Conservation (phyloP, 2,888 invertebrate genomes). For the Ormyrus pomaceus region DNA sequence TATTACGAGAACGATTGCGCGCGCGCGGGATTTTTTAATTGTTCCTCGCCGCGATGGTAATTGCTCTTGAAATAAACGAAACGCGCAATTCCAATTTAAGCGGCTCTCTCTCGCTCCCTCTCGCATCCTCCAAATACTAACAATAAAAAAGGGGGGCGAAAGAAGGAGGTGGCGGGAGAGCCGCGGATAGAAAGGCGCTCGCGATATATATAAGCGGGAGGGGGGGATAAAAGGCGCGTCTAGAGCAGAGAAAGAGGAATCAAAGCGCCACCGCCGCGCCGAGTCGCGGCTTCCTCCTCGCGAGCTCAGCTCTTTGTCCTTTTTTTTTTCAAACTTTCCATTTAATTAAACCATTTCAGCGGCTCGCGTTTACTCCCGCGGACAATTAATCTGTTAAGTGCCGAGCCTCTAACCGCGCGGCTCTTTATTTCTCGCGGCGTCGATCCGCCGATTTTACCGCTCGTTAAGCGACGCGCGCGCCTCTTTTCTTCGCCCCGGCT, state of each 20-base stretch:
- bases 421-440: conserved; percentile 27
- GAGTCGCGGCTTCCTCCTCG: conserved; percentile 27
- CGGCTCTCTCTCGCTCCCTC: background rate
- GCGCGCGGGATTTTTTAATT: background rate
- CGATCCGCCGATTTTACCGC: conserved; percentile 47
- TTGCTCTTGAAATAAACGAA: conserved; percentile 22
- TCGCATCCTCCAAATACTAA: background rate
- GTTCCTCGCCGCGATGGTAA: background rate
- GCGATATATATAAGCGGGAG: too few species aligned
- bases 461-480: conserved; percentile 31
- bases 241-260: background rate
- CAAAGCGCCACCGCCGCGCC: conserved; percentile 4
- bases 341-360: conserved; percentile 57
- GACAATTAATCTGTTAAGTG: conserved; percentile 61
- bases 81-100: conserved; percentile 17
- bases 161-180: background rate
- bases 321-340: conserved; percentile 52
- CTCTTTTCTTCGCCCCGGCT: background rate
- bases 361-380: conserved; percentile 13
- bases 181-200: background rate
- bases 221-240: too few species aligned
- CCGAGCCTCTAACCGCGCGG: background rate
- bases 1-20: too few species aligned
- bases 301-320: background rate
- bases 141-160: background rate